Base-by-base conservation (phyloP, 2,113 vertebrate genomes). In the Perca schrenkii region DNA sequence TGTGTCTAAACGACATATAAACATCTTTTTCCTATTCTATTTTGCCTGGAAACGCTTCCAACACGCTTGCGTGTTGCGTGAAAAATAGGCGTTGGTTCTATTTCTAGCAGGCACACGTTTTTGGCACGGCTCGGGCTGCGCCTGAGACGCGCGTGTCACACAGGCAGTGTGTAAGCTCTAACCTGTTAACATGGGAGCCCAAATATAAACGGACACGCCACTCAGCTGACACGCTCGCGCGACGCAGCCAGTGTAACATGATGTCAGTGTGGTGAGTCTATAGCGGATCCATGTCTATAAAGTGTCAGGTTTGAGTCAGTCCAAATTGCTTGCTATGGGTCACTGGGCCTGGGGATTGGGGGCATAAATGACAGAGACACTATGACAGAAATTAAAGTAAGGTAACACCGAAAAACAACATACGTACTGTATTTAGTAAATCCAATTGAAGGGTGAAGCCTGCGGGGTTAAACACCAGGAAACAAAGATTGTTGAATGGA, bases 291-390 rank as follows among this genome's bases (percentile, higher is more conserved):
- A 53, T 88, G 71, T 73, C 62, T 81, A 73, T 53, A 11, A 80
- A 84, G 65, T 77, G 28, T 60, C 46, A 64, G 50, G 43, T 28
- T 49, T 58, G 73, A 88, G 21, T 75, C 69, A 67, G 36, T 79
- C 36, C 15, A 81, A 76, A 87, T 76, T 82, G 72, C 70, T 58
- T 75, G 71, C 53, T 66, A 50, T 15, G 68, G 86, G 70, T 77
- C 82, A 88, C 36, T 17, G 54, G 36, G 2, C 46, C n/a, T 67
- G 52, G 50, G 66, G 63, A 86, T 70, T 74, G 80, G 50, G 54
- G 73, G 36, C 77, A 79, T 40, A 74, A 46, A 31, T 17, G 72
- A 65, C 65, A 64, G 68, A 46, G 79, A 84, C 43, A 57, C 25
- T 64, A 21, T 82, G 68, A 49, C 46, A 66, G 15, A 57, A 58